phyloP scores from a whole-genome alignment of 1,140 invertebrate species.

The Drosophila mayri region DNA sequence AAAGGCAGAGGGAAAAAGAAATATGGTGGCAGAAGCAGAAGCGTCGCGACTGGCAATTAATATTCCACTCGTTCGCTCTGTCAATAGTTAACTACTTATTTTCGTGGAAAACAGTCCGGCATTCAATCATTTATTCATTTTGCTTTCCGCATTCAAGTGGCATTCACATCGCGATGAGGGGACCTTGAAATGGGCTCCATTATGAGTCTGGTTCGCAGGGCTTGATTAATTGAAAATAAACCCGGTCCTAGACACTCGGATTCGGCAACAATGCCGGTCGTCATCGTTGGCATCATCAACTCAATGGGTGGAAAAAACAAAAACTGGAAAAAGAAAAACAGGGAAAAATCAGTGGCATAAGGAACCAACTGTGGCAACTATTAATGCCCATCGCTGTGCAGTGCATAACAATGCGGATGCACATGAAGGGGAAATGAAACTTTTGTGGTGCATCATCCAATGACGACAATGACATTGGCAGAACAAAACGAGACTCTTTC shows the following conservation, averaged over 20 bases:
- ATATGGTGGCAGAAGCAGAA: slow-evolving; percentile 39
- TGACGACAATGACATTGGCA: slow-evolving; percentile 58
- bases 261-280: slow-evolving; percentile 55
- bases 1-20: slow-evolving; percentile 42
- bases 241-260: slow-evolving; percentile 33
- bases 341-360: slow-evolving; percentile 33
- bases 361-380: slow-evolving; percentile 49
- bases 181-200: slow-evolving; percentile 57
- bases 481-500: slow-evolving; percentile 35
- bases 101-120: slow-evolving; percentile 50
- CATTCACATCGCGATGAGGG: slow-evolving; percentile 17
- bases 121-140: slow-evolving; percentile 68
- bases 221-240: slow-evolving; percentile 81
- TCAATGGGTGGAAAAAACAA: slow-evolving; percentile 9
- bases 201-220: slow-evolving; percentile 29
- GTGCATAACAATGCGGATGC: slow-evolving; percentile 69
- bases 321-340: slow-evolving; percentile 24
- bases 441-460: slow-evolving; percentile 57
- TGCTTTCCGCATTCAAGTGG: slow-evolving; percentile 57
- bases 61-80: slow-evolving; percentile 40
- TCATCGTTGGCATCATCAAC: slow-evolving; percentile 46
- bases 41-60: slow-evolving; percentile 49
- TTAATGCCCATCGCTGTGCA: slow-evolving; percentile 73
- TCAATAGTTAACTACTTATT: slow-evolving; percentile 57
- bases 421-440: slow-evolving; percentile 64